Evolutionary conservation across 2,113 vertebrate genomes (phyloP), one percentile per base, ranked within the genome.

Genomic region (Nansenia antarctica): DNA sequence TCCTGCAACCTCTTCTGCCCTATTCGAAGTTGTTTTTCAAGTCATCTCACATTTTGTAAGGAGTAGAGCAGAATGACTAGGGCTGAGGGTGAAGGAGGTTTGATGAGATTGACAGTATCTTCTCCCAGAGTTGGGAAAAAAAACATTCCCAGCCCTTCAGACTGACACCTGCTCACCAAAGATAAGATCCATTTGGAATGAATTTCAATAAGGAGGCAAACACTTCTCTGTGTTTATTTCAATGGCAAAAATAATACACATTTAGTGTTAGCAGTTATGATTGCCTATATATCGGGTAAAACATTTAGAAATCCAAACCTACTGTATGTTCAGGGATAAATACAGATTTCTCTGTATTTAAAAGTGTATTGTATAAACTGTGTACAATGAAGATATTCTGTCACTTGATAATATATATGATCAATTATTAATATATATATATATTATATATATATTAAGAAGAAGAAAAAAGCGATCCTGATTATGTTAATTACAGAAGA

Each of bases 111-210:
- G 18, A 54, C 59, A 27, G 47, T 20, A 63, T 52, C 62, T 78
- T 35, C 31, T 49, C 61, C 2, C 45, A 8, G 11, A 20, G 45
- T 57, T 4, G 2, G 54, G 6, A 26, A 26, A 11, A 20, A 58
- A 55, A 47, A 64, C 58, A 62, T 31, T 32, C 20, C 26, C 35
- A 65, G 45, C 15, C 11, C 18, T 24, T 1, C 32, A 60, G 62
- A n/a, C 30, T 27, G 24, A 45, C 71, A 65, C 15, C 27, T 65
- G 55, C 61, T 63, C 62, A 20, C 57, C 4, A 39, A 42, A 58
- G 58, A 70, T 78, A 70, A 49, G 32, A 74, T 52, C 32, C 57
- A 15, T 49, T 29, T 61, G 15, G 9, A 61, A 64, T 45, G n/a
- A 8, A 45, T 29, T 26, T 61, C 24, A 29, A 54, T 42, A n/a